These are phyloP conservation scores for Mamestra brassicae DNA, from an alignment of 2,888 invertebrate genomes.

Conservation along the genomic window DNA sequence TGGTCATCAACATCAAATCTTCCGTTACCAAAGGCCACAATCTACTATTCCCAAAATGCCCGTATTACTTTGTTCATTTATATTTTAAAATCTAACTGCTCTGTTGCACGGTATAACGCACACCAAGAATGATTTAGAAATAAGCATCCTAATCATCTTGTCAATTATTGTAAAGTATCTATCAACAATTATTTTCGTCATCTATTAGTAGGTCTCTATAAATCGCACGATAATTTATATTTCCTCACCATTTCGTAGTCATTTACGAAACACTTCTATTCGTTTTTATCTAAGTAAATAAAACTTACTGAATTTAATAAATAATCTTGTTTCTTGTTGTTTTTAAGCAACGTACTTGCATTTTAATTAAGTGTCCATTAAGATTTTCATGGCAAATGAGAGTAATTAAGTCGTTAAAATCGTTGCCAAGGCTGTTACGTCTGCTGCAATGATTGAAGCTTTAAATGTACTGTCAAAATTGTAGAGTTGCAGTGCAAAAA, in stretches of 20 bases:
- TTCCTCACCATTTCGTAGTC: conserved; percentile 52
- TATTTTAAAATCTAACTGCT: not conserved
- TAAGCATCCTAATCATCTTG: conserved; percentile 47
- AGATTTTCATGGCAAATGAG: conserved; percentile 68
- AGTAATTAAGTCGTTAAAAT: conserved; percentile 70
- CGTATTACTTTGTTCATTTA: not conserved
- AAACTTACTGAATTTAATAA: conserved; percentile 45
- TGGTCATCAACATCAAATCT: not conserved
- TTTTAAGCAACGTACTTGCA: conserved; percentile 59
- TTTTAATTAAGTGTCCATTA: conserved; percentile 70
- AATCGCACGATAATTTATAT: conserved; percentile 52
- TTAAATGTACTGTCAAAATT: conserved; percentile 48
- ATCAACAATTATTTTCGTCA: conserved; percentile 54
- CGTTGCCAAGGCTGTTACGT: conserved; percentile 63
- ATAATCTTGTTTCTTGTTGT: conserved; percentile 48
- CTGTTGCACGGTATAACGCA: not conserved
- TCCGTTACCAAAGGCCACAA: not conserved
- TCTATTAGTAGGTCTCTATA: conserved; percentile 34
- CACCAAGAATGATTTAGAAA: conserved; percentile 28
- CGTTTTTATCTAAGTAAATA: conserved; percentile 49
- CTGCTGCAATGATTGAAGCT: conserved; percentile 60
- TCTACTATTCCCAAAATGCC: not conserved
- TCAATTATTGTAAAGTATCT: conserved; percentile 51
- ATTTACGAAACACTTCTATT: conserved; percentile 50
- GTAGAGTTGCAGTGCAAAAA: conserved; percentile 27